These are phyloP conservation scores for Salvelinus alpinus DNA, from an alignment of 2,113 vertebrate species.

Conservation along the genomic window DNA sequence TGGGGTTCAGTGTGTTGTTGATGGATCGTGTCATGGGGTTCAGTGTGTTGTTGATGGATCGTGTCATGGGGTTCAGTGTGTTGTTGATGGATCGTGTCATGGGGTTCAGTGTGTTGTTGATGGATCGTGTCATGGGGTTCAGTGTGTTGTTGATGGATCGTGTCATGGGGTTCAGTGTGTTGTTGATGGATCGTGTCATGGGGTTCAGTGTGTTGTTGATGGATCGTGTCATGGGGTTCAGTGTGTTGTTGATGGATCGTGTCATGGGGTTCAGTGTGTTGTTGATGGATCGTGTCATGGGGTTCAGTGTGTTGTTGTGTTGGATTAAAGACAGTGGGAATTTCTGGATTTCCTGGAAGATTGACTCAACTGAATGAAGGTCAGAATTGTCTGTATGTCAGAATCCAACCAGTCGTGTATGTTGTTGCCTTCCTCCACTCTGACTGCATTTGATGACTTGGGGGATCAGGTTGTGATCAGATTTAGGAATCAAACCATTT, in stretches of 20 bases:
- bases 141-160: not conserved
- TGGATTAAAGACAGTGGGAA: constrained; percentile 37
- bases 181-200: not conserved
- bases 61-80: not conserved
- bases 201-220: not conserved
- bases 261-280: not conserved
- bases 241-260: not conserved
- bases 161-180: not conserved
- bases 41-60: not conserved
- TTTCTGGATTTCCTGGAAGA: constrained; percentile 50
- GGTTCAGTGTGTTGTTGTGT: constrained; percentile 33
- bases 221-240: not conserved
- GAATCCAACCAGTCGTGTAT: not conserved
- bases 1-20: not conserved
- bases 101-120: not conserved
- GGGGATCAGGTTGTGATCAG: not conserved
- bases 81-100: not conserved
- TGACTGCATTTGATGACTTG: not conserved
- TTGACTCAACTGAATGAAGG: constrained; percentile 38
- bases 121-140: not conserved
- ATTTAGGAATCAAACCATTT: no score
- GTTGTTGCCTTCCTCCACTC: not conserved
- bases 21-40: not conserved
- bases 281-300: not conserved
- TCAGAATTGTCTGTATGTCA: not conserved